Evolutionary conservation across 1,140 invertebrate species (phyloP).

Genomic region (Meloidogyne floridensis): DNA sequence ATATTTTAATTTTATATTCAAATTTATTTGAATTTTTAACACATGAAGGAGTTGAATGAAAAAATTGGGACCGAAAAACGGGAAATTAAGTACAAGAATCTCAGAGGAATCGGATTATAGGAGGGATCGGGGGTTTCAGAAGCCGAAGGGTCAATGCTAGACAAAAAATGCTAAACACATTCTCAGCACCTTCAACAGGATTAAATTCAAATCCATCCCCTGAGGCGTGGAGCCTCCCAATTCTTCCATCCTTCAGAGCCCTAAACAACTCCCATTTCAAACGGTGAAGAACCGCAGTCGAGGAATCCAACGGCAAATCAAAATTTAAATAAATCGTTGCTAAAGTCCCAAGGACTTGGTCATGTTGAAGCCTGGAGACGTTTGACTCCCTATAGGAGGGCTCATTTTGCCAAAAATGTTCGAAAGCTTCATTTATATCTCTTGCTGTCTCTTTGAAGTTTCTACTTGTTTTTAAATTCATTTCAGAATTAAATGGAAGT

Average conservation of each 20-base stretch:
- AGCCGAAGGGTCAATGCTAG: no score
- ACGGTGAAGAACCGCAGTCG: background rate
- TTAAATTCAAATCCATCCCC: slow-evolving; percentile 46
- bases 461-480: slow-evolving; percentile 12
- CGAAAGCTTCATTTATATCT: slow-evolving; percentile 27
- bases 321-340: slow-evolving; percentile 48
- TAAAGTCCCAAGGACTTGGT: slow-evolving; percentile 46
- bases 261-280: slow-evolving; percentile 32
- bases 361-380: slow-evolving; percentile 32
- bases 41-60: no score
- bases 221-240: slow-evolving; percentile 40
- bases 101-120: no score
- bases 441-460: slow-evolving; percentile 28
- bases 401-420: slow-evolving; percentile 10
- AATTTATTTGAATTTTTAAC: background rate
- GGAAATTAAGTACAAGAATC: no score
- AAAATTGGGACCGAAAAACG: no score
- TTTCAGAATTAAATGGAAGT: slow-evolving; percentile 39
- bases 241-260: slow-evolving; percentile 33
- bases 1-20: background rate
- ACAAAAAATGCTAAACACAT: background rate
- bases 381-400: background rate
- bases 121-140: no score
- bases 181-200: slow-evolving; percentile 35
- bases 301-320: slow-evolving; percentile 17